These are phyloP conservation scores for Conistra vaccinii DNA, from an alignment of 2,888 invertebrate genomes.

Conservation along the genomic window DNA sequence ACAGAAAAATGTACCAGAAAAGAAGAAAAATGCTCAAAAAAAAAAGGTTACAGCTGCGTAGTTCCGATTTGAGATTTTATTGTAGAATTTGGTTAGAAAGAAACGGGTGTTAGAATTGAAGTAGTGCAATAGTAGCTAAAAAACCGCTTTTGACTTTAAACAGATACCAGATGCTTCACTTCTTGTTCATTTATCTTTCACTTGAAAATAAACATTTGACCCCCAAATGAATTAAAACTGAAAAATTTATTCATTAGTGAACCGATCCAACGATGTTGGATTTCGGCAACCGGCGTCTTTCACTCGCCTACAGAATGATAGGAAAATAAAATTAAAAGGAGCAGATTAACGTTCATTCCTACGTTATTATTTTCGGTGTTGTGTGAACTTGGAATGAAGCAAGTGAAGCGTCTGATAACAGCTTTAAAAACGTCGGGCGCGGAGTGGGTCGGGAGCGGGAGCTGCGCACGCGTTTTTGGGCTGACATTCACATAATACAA, in stretches of 20 bases:
- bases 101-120: conserved; percentile 54
- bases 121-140: conserved; percentile 6
- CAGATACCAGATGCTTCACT: not conserved
- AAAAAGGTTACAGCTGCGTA: conserved; percentile 76
- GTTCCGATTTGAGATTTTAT: conserved; percentile 11
- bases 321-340: not conserved
- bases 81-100: conserved; percentile 15
- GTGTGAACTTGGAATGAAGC: not conserved
- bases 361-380: not conserved
- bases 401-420: not conserved
- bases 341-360: not conserved
- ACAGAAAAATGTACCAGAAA: conserved; percentile 31
- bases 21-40: conserved; percentile 67
- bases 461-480: no score
- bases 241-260: not conserved
- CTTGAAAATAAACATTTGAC: no score
- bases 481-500: no score
- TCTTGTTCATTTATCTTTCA: not conserved
- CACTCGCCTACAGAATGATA: not conserved
- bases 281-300: not conserved
- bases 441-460: no score
- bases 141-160: not conserved
- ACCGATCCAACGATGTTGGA: not conserved
- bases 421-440: no score
- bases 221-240: no score